Conservation (phyloP, 2,113 vertebrate species). For the Numida meleagris region DNA sequence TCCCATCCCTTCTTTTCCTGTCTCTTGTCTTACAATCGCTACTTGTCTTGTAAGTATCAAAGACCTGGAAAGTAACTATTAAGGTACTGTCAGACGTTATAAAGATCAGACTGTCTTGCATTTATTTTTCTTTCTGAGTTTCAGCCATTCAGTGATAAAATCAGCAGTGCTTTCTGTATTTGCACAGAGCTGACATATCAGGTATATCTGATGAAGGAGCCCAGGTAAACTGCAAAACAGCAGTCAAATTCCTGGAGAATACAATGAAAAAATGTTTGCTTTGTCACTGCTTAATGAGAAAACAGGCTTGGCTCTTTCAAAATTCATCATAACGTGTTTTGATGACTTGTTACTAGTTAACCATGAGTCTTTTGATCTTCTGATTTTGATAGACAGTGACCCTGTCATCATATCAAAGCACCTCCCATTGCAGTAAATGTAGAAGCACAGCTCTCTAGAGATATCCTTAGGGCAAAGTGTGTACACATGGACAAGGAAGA, state of each 20-base stretch:
- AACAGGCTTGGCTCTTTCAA: not conserved
- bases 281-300: not conserved
- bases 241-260: not conserved
- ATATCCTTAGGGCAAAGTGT: not conserved
- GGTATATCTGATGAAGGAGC: slow-evolving; percentile 14
- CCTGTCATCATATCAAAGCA: slow-evolving; percentile 44
- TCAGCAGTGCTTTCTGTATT: not conserved
- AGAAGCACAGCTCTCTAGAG: not conserved
- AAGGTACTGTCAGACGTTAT: not conserved
- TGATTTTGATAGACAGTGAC: slow-evolving; percentile 38
- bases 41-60: not conserved
- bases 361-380: slow-evolving; percentile 25
- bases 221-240: not conserved
- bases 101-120: not conserved
- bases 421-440: slow-evolving; percentile 9
- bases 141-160: not conserved
- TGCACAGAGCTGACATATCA: not conserved
- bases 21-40: not conserved
- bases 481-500: not conserved
- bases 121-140: not conserved
- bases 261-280: not conserved
- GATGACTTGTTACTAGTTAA: slow-evolving; percentile 5
- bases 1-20: not conserved
- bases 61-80: not conserved
- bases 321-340: not conserved